A percentile compares a stretch with the other conserved stretches of the same genome.
phyloP scores from a whole-genome alignment of 2,113 vertebrate genomes.

The Australoheros scitulus region DNA sequence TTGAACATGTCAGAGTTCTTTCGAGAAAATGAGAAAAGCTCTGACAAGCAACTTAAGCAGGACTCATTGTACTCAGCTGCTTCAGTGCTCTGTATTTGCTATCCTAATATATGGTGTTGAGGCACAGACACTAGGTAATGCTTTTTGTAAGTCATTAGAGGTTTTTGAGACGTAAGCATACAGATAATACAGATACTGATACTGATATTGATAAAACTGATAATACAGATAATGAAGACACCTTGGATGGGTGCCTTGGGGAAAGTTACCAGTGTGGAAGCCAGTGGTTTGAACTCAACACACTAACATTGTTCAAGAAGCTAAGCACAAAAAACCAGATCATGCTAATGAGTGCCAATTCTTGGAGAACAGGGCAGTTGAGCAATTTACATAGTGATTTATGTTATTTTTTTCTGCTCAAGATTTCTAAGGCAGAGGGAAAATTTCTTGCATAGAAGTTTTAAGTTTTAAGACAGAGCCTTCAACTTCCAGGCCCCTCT shows the following conservation, averaged over 20 bases:
- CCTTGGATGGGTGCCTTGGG: too few relatives aligned
- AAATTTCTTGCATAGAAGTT: too few relatives aligned
- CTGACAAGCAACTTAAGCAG: background rate
- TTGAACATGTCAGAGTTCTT: background rate
- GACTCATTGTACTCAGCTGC: background rate
- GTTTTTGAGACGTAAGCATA: background rate
- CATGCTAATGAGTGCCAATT: background rate
- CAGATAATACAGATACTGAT: background rate
- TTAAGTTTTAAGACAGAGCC: too few relatives aligned
- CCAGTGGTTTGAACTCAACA: background rate
- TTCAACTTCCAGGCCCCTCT: too few relatives aligned
- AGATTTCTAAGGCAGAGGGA: too few relatives aligned
- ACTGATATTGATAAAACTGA: too few relatives aligned
- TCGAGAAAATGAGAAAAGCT: background rate
- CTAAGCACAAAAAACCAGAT: background rate
- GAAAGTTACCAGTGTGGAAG: too few relatives aligned
- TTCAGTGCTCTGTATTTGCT: background rate
- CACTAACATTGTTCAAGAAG: too few relatives aligned
- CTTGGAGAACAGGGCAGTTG: background rate
- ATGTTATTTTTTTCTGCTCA: background rate
- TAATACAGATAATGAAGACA: background rate
- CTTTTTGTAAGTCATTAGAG: background rate
- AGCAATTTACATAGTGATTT: background rate
- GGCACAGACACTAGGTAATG: background rate
- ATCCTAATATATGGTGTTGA: background rate